Evolutionary conservation across 1,140 invertebrate species (phyloP), one percentile per base, ranked within the genome.

Genomic region (Diploscapter pachys): DNA sequence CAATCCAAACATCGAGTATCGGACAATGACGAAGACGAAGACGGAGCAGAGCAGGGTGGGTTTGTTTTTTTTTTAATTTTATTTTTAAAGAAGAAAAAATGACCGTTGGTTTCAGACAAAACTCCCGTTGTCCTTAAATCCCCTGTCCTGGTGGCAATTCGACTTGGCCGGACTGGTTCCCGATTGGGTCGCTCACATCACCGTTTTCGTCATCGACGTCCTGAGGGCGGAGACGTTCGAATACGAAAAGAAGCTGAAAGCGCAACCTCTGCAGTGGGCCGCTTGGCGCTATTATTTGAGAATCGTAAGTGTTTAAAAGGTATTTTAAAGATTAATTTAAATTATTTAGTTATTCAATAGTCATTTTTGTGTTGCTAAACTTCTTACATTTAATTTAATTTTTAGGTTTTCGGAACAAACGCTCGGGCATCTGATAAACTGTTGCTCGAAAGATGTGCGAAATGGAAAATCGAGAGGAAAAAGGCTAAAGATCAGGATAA

Each of bases 191-290:
- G n/a, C 11, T 6, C 31, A 4, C 6, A 50, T 67, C 31, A 51
- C n/a, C 51, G 53, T 66, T 48, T 11, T 74, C 11, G 53, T 74
- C n/a, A 67, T 74, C 9, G 73, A 74, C 53, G 49, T 74, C n/a
- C 57, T 74, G 11, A 56, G 73, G 48, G 54, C 73, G 2, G 73
- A 74, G 64, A 55, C 73, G 2, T 59, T 65, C 48, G 73, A 63
- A 49, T 51, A 59, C 50, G 65, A 66, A 54, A 57, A 57, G 31
- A 57, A 52, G 6, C 55, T 56, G 9, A 69, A 53, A 0, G 57
- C 63, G 31, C 65, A 74, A 51, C 73, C 73, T 48, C 64, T 74
- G 6, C 64, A 74, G 70, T 74, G 73, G 73, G 73, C 73, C n/a
- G 31, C 70, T 3, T 74, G 73, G 73, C 31, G 73, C 9, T 66